Base-by-base conservation (phyloP, 2,113 vertebrate genomes). In the Anthoscopus minutus region DNA sequence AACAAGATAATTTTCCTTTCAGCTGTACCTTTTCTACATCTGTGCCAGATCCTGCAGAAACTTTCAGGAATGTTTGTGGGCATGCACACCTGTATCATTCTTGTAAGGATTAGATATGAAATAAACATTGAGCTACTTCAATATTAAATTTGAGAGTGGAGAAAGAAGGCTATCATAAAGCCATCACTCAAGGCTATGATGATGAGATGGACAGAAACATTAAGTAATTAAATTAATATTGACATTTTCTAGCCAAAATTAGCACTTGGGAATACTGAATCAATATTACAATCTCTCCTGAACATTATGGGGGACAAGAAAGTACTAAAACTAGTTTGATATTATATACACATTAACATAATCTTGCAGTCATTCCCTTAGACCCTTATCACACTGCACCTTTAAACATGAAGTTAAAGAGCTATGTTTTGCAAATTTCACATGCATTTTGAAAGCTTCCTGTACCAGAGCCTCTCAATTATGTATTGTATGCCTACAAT, bases 401-500 rank as follows among this genome's bases (percentile, higher is more conserved):
- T 67, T 74, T 66, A 81, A 81, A 71, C 23, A 45, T 28, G 7
- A 90, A 64, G n/a, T 54, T 84, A 71, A 91, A 86, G 30, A 89
- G 58, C n/a, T 87, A 20, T 56, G 44, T 79, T 88, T 86, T 86
- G 51, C 65, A 78, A 86, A 81, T 86, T 76, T 76, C 53, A 72
- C 61, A 76, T 8, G 35, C 37, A 82, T 72, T 78, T 84, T 1
- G 9, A 81, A 91, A 56, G 53, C 57, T 91, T 96, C 86, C 86
- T 93, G 72, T 74, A 64, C 40, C 21, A 37, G 4, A 53, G 51
- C n/a, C 53, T 76, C 53, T 67, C 60, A 67, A 67, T 79, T 81
- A 88, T 18, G 25, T 44, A 92, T 90, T 93, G 80, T 84, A 77
- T 40, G 64, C 47, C 47, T 78, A 88, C 89, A 96, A 71, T 86